phyloP scores from a whole-genome alignment of 2,797 vertebrate species.

The Paratrypauchen microcephalus region DNA sequence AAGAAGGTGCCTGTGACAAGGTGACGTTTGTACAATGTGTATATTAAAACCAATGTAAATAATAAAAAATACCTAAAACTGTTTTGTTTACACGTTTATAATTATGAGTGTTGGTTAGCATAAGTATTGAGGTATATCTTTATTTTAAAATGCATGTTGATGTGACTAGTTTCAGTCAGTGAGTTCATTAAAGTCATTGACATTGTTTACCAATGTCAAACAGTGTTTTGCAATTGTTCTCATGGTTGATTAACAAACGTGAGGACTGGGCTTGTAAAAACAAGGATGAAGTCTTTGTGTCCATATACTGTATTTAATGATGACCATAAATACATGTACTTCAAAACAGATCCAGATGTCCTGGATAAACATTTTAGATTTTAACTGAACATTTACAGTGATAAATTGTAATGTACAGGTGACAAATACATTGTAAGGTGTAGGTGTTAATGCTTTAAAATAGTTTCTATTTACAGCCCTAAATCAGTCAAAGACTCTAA shows the following conservation, averaged over 20 bases:
- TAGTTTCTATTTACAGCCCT: neutral
- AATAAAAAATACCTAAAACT: neutral
- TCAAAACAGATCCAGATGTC: neutral
- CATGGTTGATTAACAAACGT: constrained; percentile 2
- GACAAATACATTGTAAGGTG: neutral
- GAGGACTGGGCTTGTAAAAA: neutral
- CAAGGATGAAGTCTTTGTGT: neutral
- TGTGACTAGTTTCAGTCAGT: neutral
- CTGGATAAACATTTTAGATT: neutral
- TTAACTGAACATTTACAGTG: neutral
- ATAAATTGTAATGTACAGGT: neutral
- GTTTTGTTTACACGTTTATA: neutral
- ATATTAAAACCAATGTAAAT: neutral
- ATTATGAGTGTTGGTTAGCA: too few relatives aligned
- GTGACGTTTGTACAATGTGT: neutral
- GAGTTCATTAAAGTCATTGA: constrained; percentile 20
- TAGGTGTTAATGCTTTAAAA: neutral
- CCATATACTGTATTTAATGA: neutral
- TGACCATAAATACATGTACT: neutral
- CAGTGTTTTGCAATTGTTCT: constrained; percentile 27
- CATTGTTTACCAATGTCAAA: constrained; percentile 36
- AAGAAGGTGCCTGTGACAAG: neutral
- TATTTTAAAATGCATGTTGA: too few relatives aligned
- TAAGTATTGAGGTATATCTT: too few relatives aligned
- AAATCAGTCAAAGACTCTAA: constrained; percentile 61